These are phyloP conservation scores for Drosophila obscura DNA, from an alignment of 1,140 invertebrate genomes.

Conservation along the genomic window DNA sequence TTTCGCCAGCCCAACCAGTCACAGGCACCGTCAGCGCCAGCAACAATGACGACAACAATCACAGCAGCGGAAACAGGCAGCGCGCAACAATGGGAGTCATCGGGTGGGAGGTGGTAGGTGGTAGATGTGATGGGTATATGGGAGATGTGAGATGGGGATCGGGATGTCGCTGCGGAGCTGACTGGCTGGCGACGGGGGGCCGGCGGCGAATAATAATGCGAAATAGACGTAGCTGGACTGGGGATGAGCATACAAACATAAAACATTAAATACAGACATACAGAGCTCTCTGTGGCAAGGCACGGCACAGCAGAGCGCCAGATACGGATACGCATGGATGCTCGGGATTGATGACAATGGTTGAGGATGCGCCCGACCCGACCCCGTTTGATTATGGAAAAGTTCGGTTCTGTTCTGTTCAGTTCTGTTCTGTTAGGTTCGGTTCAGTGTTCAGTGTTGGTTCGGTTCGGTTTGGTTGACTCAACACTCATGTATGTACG, in stretches of 20 bases:
- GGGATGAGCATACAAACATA: constrained; percentile 77
- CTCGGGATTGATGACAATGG: constrained; percentile 78
- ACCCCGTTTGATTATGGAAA: constrained; percentile 61
- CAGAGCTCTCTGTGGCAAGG: constrained; percentile 19
- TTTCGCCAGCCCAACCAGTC: constrained; percentile 70
- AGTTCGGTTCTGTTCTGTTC: constrained; percentile 39
- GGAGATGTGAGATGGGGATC: not conserved
- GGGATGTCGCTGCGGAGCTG: constrained; percentile 2
- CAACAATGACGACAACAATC: constrained; percentile 82
- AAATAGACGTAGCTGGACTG: constrained; percentile 68
- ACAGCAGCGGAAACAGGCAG: constrained; percentile 79
- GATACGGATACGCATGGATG: constrained; percentile 78
- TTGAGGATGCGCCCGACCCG: constrained; percentile 55
- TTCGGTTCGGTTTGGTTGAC: constrained; percentile 61
- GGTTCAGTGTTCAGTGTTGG: constrained; percentile 24
- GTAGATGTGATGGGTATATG: not conserved
- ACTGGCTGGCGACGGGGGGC: constrained; percentile 44
- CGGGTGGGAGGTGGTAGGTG: constrained; percentile 1
- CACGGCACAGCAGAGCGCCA: constrained; percentile 34
- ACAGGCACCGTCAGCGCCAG: constrained; percentile 67
- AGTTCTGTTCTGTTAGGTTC: constrained; percentile 11
- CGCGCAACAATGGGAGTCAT: constrained; percentile 69
- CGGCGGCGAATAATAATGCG: constrained; percentile 75
- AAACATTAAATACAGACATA: constrained; percentile 83
- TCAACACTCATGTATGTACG: constrained; percentile 57